Percentiles rank a stretch among this genome's conserved stretches.
phyloP scores from a whole-genome alignment of 2,113 vertebrate species.

The Boulengeromyrus knoepffleri region DNA sequence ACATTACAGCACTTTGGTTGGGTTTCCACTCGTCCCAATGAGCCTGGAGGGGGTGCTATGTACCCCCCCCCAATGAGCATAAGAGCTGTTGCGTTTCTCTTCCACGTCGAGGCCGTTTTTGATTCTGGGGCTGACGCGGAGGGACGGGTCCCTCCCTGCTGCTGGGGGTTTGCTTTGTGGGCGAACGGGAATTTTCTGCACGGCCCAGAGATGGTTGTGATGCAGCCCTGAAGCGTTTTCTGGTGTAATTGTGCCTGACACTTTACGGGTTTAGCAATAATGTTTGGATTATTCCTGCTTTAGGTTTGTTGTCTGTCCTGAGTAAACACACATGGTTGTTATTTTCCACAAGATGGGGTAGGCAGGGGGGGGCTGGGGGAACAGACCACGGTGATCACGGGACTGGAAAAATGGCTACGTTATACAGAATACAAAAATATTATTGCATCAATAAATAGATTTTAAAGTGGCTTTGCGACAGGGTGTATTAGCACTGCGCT shows the following conservation, averaged over 20 bases:
- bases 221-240: not conserved
- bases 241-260: constrained; percentile 13
- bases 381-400: not conserved
- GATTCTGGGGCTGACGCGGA: not conserved
- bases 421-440: not conserved
- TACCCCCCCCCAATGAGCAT: not conserved
- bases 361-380: not conserved
- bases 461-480: not conserved
- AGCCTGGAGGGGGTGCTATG: not conserved
- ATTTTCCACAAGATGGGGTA: constrained; percentile 8
- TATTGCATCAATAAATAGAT: constrained; percentile 8
- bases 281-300: constrained; percentile 16
- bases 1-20: not conserved
- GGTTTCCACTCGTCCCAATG: not conserved
- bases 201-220: not conserved
- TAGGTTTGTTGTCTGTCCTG: not conserved
- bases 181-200: not conserved
- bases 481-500: not conserved
- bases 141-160: not conserved
- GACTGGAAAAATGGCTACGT: not conserved
- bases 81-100: not conserved
- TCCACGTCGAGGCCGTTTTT: not conserved
- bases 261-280: constrained; percentile 18
- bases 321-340: constrained; percentile 15
- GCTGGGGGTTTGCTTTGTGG: not conserved